These are phyloP conservation scores for Strongylocentrotus purpuratus DNA, from an alignment of 35 echinoderm and acorn worm genomes.

Conservation along the genomic window DNA sequence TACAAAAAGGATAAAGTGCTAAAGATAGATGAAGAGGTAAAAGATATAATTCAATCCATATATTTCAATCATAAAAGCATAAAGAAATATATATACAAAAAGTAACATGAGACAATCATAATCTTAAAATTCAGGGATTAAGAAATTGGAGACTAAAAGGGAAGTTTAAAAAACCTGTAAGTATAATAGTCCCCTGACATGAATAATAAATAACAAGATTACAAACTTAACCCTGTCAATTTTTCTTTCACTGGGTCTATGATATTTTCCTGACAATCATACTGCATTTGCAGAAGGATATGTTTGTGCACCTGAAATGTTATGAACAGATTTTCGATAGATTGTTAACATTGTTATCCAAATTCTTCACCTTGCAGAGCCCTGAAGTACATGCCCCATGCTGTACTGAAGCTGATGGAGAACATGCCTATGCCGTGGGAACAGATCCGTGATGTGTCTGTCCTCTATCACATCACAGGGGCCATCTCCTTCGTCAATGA, in stretches of 20 bases:
- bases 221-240: background rate
- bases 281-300: background rate
- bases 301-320: background rate
- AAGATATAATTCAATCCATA: background rate
- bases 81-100: background rate
- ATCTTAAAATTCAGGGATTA: too few relatives aligned
- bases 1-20: too few relatives aligned
- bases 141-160: too few relatives aligned
- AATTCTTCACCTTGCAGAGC: constrained; percentile 62
- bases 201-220: too few relatives aligned
- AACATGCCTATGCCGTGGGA: constrained; percentile 99
- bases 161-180: too few relatives aligned
- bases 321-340: background rate
- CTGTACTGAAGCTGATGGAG: constrained; percentile 96
- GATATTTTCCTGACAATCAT: background rate
- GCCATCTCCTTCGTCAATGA: constrained; percentile 99
- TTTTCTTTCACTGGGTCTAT: too few relatives aligned
- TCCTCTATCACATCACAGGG: constrained; percentile 97
- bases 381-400: constrained; percentile 99
- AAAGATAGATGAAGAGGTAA: background rate
- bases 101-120: background rate
- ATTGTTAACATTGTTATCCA: background rate
- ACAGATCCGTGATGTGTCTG: constrained; percentile 93
- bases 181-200: too few relatives aligned
- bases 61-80: too few relatives aligned